Evolutionary conservation across 2,888 invertebrate species (phyloP), one percentile per base, ranked within the genome.

Genomic region (Cerceris ruficornis): DNA sequence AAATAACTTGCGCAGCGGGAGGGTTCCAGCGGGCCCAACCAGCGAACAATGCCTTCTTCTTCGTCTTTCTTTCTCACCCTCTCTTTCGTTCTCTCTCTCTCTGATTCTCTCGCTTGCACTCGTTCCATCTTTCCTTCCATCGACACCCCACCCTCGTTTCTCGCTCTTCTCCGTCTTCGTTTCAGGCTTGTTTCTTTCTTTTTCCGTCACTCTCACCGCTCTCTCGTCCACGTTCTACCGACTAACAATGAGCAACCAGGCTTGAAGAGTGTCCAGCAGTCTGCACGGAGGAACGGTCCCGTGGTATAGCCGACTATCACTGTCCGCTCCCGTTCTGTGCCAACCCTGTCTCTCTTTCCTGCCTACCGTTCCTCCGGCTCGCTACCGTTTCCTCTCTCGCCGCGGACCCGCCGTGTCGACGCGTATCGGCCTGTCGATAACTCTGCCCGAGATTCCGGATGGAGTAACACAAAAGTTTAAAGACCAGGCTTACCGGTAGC

Each of bases 1-100:
- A 88, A 91, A 91, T 91, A 91, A 90, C 89, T 90, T 85, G 88
- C 90, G 73, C 91, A 90, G 91, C 90, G 85, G 92, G 91, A 88
- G 88, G 85, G 85, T 87, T 81, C 76, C 72, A 68, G 57, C 81
- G 77, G 78, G 70, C 59, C 79, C 72, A 68, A 76, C 71, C 76
- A 75, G 59, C 81, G 85, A 88, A 87, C 88, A 88, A 88, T 86
- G 78, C 83, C 77, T 74, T 76, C 77, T 61, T 65, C 69, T 69
- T 71, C 54, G 69, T 42, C 67, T 55, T 72, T 69, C 77, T 75
- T 67, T 61, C 70, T 74, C 50, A 60, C 69, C 71, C 65, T 50
- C 73, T 41, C 70, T 65, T 81, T 75, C 70, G 28, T 41, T 60
- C 15, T 43, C 13, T 9, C 42, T 58, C 62, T 60, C 58, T 50